Base-by-base conservation (phyloP, 2,888 invertebrate genomes). In the Hirtodrosophila histrioides region DNA sequence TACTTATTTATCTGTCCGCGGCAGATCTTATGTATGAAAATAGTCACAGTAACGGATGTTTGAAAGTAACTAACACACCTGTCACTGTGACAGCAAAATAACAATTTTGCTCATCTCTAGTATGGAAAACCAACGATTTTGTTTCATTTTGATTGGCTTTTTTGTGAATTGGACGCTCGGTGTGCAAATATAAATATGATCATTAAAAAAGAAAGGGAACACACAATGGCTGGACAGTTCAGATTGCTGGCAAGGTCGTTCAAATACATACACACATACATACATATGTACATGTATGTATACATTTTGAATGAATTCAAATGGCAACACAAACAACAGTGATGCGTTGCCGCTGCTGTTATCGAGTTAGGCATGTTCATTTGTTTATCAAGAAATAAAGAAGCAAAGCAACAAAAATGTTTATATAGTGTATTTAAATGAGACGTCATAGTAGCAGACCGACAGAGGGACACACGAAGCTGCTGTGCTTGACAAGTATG, bases 221-320 rank as follows among this genome's bases (percentile, higher is more conserved):
- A 43, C 62, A 65, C 75, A 70, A 74, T 75, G 60, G 57, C 37
- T 17, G 41, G 43, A 35, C 44, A 23, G 48, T 27, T 46, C 48
- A 62, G 44, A 73, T 73, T 68, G 54, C 50, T 58, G 55, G 40
- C 81, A 81, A 82, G 81, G 81, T 77, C 81, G 80, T 64, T 43
- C 43, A 61, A 76, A 67, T 46, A 66, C 66, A 70, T 51, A 78
- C 5, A 48, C 23, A 36, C 8, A 31, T 31, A 39, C n/a, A 56
- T 35, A 40, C 33, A 45, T 7, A 40, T n/a, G n/a, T n/a, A n/a
- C n/a, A n/a, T n/a, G n/a, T n/a, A n/a, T 35, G 11, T 45, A 10
- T n/a, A 51, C 44, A 29, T 51, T 44, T 43, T 48, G 58, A 55
- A 69, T 61, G 60, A 41, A 36, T 27, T 33, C 33, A 53, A 48